Conservation (phyloP, 2,888 invertebrate genomes). For the Idaea straminata region DNA sequence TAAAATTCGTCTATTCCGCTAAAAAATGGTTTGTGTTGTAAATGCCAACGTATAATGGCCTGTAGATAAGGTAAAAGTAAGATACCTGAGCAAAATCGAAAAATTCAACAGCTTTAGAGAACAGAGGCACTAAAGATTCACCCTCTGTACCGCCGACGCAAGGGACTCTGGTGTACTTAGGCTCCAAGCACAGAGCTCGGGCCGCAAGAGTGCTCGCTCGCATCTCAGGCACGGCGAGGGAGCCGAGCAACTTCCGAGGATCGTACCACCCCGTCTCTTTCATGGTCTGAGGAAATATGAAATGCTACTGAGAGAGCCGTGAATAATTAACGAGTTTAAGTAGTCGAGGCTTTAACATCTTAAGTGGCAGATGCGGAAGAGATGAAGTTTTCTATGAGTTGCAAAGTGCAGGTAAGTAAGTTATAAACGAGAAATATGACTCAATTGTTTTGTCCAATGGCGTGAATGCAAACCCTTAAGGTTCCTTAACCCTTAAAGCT, state of each 20-base stretch:
- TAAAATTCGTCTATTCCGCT: too few relatives aligned
- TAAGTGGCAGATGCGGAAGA: background rate
- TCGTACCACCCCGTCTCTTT: slow-evolving; percentile 71
- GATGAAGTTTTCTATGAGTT: slow-evolving; percentile 1
- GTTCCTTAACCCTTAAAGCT: background rate
- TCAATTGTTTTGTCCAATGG: background rate
- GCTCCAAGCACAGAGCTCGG: slow-evolving; percentile 61
- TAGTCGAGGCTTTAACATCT: background rate
- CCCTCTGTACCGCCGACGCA: slow-evolving; percentile 72
- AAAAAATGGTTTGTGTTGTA: too few relatives aligned
- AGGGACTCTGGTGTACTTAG: slow-evolving; percentile 63
- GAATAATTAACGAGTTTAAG: slow-evolving; percentile 24
- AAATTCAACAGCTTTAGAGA: slow-evolving; percentile 67
- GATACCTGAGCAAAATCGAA: slow-evolving; percentile 66
- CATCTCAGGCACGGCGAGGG: slow-evolving; percentile 70
- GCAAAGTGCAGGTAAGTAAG: background rate
- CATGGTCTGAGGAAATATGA: slow-evolving; percentile 49
- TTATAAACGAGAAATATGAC: background rate
- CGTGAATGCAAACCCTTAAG: background rate
- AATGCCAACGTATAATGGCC: too few relatives aligned
- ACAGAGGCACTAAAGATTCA: slow-evolving; percentile 61
- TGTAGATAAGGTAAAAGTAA: background rate
- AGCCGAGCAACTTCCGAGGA: slow-evolving; percentile 61
- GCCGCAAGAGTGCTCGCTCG: slow-evolving; percentile 70
- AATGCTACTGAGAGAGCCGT: slow-evolving; percentile 19